Evolutionary conservation across 2,888 invertebrate species (phyloP).

Genomic region (Trachelus iudaicus): DNA sequence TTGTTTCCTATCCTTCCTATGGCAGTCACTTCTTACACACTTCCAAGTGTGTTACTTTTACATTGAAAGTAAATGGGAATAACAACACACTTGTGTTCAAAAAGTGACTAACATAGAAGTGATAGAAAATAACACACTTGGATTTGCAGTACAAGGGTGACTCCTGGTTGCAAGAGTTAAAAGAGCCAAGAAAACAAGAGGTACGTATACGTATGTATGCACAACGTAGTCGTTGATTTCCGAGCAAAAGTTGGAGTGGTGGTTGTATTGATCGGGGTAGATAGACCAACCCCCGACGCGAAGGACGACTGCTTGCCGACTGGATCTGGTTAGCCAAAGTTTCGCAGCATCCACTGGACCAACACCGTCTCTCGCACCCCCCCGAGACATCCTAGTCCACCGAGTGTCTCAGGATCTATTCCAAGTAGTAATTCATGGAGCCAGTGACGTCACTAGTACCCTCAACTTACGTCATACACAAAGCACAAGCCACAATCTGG

Average conservation of each 20-base stretch:
- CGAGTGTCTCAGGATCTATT: not conserved
- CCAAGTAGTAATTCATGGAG: not conserved
- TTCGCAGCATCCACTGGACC: conserved; percentile 10
- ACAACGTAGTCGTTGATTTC: conserved; percentile 37
- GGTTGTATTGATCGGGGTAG: conserved; percentile 57
- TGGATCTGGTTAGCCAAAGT: conserved; percentile 21
- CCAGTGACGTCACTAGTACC: not conserved
- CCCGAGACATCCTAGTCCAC: not conserved
- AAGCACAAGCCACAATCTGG: not conserved
- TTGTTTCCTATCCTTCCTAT: too few relatives aligned
- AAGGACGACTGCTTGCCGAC: conserved; percentile 46
- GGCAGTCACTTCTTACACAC: too few relatives aligned
- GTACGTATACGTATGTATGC: conserved; percentile 1
- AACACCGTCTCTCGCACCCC: not conserved
- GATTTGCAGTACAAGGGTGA: not conserved
- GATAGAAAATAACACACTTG: too few relatives aligned
- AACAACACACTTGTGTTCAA: too few relatives aligned
- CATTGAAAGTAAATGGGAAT: too few relatives aligned
- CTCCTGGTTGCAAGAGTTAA: not conserved
- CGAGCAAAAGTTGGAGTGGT: conserved; percentile 31
- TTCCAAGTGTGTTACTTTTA: too few relatives aligned
- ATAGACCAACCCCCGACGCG: conserved; percentile 50
- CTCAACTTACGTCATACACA: not conserved
- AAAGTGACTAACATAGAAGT: too few relatives aligned
- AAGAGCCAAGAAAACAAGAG: not conserved